Conservation (phyloP, 2,797 vertebrate species). For the Amazona finschi region DNA sequence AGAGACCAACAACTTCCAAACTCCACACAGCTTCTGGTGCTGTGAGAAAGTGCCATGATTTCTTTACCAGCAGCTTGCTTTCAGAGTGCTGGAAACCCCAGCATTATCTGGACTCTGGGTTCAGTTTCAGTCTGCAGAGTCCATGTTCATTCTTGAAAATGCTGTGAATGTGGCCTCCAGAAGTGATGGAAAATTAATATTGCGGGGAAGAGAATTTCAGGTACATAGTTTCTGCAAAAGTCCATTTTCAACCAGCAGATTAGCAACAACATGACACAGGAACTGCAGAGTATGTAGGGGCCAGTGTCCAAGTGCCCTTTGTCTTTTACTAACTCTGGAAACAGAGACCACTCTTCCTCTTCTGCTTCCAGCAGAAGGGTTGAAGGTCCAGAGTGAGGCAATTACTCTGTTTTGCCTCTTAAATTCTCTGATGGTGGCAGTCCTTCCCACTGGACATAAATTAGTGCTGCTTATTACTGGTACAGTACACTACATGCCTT, state of each 20-base stretch:
- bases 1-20: not conserved
- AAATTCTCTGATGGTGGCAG: not conserved
- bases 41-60: not conserved
- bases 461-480: not conserved
- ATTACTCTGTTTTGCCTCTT: not conserved
- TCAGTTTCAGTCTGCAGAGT: not conserved
- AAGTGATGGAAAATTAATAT: not conserved
- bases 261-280: fast-evolving
- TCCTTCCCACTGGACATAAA: not conserved
- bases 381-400: not conserved
- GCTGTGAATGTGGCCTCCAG: not conserved
- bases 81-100: not conserved
- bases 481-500: not conserved
- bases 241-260: not conserved
- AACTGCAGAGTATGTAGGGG: not conserved
- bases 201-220: not conserved
- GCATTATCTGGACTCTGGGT: not conserved
- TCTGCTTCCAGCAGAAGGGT: not conserved
- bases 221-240: not conserved
- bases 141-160: not conserved
- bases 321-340: not conserved
- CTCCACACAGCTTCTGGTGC: not conserved
- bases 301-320: not conserved
- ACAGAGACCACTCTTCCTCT: not conserved
- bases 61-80: not conserved